Evolutionary conservation across 2,113 vertebrate genomes (phyloP), one percentile per base, ranked within the genome.

Genomic region (Pseudolaguvia tuberculata): DNA sequence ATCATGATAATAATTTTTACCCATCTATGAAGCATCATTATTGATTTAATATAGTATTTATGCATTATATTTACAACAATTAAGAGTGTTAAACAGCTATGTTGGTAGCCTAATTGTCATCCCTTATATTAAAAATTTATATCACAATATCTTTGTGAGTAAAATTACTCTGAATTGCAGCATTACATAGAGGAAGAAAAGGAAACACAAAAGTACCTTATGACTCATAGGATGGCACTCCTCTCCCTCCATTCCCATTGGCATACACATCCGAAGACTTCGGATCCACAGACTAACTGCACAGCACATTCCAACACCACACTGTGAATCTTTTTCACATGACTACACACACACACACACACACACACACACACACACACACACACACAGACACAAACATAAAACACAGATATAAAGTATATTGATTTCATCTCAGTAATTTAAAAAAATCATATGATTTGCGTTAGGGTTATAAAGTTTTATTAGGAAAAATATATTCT

Each of bases 201-300:
- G 15, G 18, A 11, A 58, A 42, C n/a, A n/a, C 17, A 17, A 55
- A 48, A 21, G 57, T 20, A 89, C 97, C 85, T 94, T 92, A 82
- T 95, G 94, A 69, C 94, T 96, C 89, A 95, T 57, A 0, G 94
- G 94, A 78, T 98, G 96, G 82, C 97, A 99, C 15, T 90, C 88
- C 10, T 98, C 94, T 78, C 93, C 94, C 79, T 94, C 70, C 61
- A 82, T 87, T 12, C 96, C 94, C 94, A 97, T 90, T 0, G 94
- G 93, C 0, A 92, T 92, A 80, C 97, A 99, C 88, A 97, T 94
- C 4, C 94, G 88, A 68, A 98, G 89, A 84, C 91, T 94, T 78
- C 89, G 90, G 73, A 99, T 93, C 96, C 97, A 99, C 85, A 98
- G 88, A 79, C 95, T 98, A 7, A 97, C 87, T 0, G 97, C 96